Base-by-base conservation (phyloP, 2,888 invertebrate genomes). In the Spicauda simplicius region DNA sequence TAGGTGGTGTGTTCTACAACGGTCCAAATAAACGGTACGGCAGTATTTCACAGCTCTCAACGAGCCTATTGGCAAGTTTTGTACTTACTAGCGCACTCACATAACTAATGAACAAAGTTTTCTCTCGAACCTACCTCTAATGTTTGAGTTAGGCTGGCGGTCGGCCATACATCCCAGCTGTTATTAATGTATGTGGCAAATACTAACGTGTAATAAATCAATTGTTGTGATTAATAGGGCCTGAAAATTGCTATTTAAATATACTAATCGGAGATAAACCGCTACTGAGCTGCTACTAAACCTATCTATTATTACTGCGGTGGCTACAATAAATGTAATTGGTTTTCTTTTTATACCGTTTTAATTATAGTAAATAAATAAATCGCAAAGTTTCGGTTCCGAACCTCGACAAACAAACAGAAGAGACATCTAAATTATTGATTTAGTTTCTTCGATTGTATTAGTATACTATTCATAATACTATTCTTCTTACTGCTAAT, bases 61-160 rank as follows among this genome's bases (percentile, higher is more conserved):
- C 50, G 20, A 50, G 45, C 30, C 62, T 30, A 33, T 48, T 48
- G 48, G 25, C 30, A 63, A 56, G 25, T 55, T 61, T 53, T 48
- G 20, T 56, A 55, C 55, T 45, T 37, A 41, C 20, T 52, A 61
- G 53, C 70, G 59, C 64, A 63, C 50, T 19, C 63, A 66, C 57
- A 69, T 72, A 74, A 74, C 69, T 74, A 76, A 76, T 76, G 74
- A 87, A 87, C 78, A 84, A 89, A 89, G 85, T 89, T 88, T 79
- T 73, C 72, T 77, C 77, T 80, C 83, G 77, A 78, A 77, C 75
- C 77, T 76, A 74, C 74, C 77, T 73, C 75, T 74, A 75, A 74
- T 85, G 81, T 83, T 84, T 80, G 76, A 80, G 74, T 82, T 83
- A 72, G 65, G 30, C 63, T 56, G 33, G 19, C 56, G 58, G 63